Percentiles rank a stretch among this genome's conserved stretches.
Evolutionary conservation across 2,113 vertebrate genomes (phyloP).

Genomic region (Caranx ignobilis): DNA sequence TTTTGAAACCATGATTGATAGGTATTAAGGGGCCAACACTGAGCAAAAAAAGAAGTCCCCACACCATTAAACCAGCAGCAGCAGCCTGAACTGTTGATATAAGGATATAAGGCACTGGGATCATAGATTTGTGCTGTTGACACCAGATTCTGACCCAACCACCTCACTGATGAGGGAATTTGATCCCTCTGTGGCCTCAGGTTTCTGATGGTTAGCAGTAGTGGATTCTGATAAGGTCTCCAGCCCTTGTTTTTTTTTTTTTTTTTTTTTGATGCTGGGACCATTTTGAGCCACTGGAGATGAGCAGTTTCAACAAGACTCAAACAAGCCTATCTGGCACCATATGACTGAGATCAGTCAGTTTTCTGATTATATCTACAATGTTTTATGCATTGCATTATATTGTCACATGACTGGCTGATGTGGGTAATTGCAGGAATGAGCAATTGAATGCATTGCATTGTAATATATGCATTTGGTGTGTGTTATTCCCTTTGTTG

Average conservation of each 20-base stretch:
- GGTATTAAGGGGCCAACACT: background rate
- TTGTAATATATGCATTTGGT: background rate
- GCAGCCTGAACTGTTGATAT: no score
- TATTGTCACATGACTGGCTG: background rate
- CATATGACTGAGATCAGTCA: background rate
- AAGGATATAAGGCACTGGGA: no score
- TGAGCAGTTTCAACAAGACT: no score
- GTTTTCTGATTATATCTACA: background rate
- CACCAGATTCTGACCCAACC: no score
- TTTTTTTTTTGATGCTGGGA: no score
- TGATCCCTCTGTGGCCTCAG: background rate
- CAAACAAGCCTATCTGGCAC: no score
- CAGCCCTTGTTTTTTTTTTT: background rate
- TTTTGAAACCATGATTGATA: background rate
- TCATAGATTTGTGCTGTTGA: no score
- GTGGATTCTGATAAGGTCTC: background rate
- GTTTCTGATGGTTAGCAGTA: background rate
- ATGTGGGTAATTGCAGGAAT: background rate
- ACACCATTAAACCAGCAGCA: background rate
- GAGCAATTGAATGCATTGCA: background rate
- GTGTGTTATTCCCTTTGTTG: conserved; percentile 19
- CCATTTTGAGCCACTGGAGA: background rate
- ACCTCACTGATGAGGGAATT: background rate
- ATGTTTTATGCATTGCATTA: background rate
- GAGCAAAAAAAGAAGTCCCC: background rate